A percentile compares a stretch with the other conserved stretches of the same genome.
Evolutionary conservation across 2,888 invertebrate genomes (phyloP).

Genomic region (Malthinus seriepunctatus): DNA sequence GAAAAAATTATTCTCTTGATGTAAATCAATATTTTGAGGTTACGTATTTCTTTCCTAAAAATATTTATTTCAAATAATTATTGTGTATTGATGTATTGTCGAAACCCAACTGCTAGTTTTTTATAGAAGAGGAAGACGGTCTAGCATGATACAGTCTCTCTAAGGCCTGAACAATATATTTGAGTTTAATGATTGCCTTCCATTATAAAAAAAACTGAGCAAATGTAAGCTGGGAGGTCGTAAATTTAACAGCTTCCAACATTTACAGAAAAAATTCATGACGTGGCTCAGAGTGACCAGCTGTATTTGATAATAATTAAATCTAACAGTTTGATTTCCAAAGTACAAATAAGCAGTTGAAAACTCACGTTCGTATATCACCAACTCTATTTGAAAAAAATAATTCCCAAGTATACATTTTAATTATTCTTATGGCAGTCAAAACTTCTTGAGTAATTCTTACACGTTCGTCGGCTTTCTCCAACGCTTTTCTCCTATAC

Average conservation of each 20-base stretch:
- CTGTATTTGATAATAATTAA: too few species aligned
- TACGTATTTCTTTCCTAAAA: slow-evolving; percentile 68
- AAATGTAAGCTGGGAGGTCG: too few species aligned
- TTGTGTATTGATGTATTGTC: not conserved
- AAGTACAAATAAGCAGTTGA: not conserved
- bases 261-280: too few species aligned
- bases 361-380: slow-evolving; percentile 69
- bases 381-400: slow-evolving; percentile 76
- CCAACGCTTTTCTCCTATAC: slow-evolving; percentile 74
- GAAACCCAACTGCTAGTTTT: too few species aligned
- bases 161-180: too few species aligned
- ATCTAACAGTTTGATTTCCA: too few species aligned
- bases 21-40: slow-evolving; percentile 49
- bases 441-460: slow-evolving; percentile 89
- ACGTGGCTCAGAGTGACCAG: too few species aligned
- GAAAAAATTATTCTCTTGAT: slow-evolving; percentile 44
- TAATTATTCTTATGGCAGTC: slow-evolving; percentile 83
- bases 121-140: too few species aligned
- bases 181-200: too few species aligned
- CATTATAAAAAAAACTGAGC: too few species aligned
- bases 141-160: too few species aligned
- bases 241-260: too few species aligned
- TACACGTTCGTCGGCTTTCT: slow-evolving; percentile 86
- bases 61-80: not conserved
- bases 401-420: slow-evolving; percentile 89